phyloP scores from a whole-genome alignment of 2,888 invertebrate species.

The Xiphydria camelus region DNA sequence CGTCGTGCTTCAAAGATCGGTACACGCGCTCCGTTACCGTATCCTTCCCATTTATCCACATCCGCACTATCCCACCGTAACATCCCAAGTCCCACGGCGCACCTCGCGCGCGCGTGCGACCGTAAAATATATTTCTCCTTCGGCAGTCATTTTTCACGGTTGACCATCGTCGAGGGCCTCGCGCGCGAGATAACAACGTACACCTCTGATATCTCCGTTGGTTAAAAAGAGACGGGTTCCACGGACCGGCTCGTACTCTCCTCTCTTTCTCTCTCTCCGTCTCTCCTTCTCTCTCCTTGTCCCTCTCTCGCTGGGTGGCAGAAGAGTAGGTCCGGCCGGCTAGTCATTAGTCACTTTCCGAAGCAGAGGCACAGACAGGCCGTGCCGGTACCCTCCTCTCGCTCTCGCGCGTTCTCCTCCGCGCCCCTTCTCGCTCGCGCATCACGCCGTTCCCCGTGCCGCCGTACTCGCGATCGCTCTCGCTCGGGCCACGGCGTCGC shows the following conservation, averaged over 20 bases:
- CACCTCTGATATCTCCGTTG: conserved; percentile 36
- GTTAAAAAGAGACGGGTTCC: conserved; percentile 19
- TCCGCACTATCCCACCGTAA: too few species aligned
- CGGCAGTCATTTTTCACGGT: conserved; percentile 54
- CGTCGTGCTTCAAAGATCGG: too few species aligned
- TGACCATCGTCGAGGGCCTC: conserved; percentile 37
- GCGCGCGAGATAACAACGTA: conserved; percentile 35
- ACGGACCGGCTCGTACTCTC: conserved; percentile 14
- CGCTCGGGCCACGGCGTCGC: conserved; percentile 5
- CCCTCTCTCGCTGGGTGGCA: conserved; percentile 48
- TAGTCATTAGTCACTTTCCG: conserved; percentile 59
- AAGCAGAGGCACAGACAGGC: conserved; percentile 57
- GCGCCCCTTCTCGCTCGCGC: conserved; percentile 23
- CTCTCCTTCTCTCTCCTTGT: conserved; percentile 28
- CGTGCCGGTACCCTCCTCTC: conserved; percentile 39
- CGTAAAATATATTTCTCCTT: conserved; percentile 38
- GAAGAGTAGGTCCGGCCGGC: conserved; percentile 47
- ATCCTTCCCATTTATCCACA: too few species aligned
- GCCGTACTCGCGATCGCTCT: conserved; percentile 4
- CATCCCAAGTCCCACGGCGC: too few species aligned
- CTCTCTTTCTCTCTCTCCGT: conserved; percentile 4
- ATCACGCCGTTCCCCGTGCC: conserved; percentile 7
- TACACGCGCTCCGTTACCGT: too few species aligned
- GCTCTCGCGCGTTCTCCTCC: conserved; percentile 33
- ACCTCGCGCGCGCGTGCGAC: conserved; percentile 7